Conservation (phyloP, 2,113 vertebrate genomes). For the Genyomyrus donnyi region DNA sequence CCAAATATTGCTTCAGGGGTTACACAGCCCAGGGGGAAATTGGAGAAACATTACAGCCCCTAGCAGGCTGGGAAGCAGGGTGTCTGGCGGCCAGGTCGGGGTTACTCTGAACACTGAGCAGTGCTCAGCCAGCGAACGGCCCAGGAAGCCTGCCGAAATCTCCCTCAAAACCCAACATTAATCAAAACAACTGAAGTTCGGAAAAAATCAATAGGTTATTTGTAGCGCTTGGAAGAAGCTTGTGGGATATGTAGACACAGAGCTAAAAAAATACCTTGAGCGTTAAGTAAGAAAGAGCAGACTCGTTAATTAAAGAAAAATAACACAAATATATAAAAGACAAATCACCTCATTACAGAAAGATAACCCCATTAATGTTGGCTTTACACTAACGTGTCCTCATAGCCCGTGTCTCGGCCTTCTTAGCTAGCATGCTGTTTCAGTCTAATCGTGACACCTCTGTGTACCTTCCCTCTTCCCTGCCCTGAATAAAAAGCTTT, state of each 20-base stretch:
- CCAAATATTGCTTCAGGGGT: background rate
- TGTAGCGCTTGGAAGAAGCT: background rate
- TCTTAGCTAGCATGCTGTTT: background rate
- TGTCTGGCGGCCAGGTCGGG: background rate
- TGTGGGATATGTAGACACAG: background rate
- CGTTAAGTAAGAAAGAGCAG: background rate
- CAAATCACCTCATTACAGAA: background rate
- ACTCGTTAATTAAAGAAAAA: background rate
- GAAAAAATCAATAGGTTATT: background rate
- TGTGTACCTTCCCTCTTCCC: background rate
- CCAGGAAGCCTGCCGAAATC: background rate
- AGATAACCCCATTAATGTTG: background rate
- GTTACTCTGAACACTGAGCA: background rate
- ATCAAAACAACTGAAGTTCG: background rate
- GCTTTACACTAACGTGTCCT: background rate
- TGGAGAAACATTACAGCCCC: background rate
- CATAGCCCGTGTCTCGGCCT: background rate
- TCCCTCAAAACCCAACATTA: background rate
- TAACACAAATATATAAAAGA: background rate
- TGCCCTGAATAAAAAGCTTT: constrained; percentile 12
- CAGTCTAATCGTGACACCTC: background rate
- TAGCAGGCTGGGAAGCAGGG: background rate
- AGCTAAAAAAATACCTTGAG: background rate
- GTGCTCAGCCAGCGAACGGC: background rate
- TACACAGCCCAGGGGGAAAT: background rate